Evolutionary conservation across 1,140 invertebrate species (phyloP).

Genomic region (Drosophila subpulchrella): DNA sequence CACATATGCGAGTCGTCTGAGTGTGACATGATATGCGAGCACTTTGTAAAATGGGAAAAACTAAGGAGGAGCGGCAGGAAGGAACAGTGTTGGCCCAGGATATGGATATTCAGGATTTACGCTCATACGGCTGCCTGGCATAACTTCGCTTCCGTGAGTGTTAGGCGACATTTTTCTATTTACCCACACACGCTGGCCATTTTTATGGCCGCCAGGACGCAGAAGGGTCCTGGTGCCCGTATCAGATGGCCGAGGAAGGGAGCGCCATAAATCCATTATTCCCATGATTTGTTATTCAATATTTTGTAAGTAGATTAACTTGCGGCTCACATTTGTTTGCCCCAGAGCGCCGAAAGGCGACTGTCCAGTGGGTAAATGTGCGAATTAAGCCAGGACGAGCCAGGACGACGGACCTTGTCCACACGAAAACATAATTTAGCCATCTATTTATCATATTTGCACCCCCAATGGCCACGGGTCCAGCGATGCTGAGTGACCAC

Average conservation of each 20-base stretch:
- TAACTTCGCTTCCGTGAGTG: constrained; percentile 34
- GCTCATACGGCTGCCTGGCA: constrained; percentile 56
- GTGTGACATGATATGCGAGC: constrained; percentile 84
- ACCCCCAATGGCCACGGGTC: constrained; percentile 28
- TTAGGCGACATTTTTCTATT: constrained; percentile 74
- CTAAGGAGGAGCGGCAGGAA: constrained; percentile 16
- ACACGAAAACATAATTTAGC: constrained; percentile 71
- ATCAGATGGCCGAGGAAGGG: constrained; percentile 66
- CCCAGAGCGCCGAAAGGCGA: constrained; percentile 60
- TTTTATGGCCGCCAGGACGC: constrained; percentile 55
- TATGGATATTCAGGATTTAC: constrained; percentile 74
- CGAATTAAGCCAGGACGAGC: constrained; percentile 55
- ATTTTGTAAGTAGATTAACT: constrained; percentile 84
- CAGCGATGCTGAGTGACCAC: constrained; percentile 68
- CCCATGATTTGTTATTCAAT: constrained; percentile 84
- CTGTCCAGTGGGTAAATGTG: constrained; percentile 46
- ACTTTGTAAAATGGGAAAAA: constrained; percentile 82
- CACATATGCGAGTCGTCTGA: constrained; percentile 79
- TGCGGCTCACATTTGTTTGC: constrained; percentile 74
- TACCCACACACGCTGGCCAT: constrained; percentile 57
- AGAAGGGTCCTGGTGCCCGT: constrained; percentile 48
- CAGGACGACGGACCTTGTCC: constrained; percentile 5
- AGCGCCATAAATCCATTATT: constrained; percentile 81
- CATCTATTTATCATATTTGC: constrained; percentile 83
- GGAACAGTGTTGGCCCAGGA: constrained; percentile 68